Conservation (phyloP, 1,140 invertebrate genomes). For the Meloidogyne exigua region DNA sequence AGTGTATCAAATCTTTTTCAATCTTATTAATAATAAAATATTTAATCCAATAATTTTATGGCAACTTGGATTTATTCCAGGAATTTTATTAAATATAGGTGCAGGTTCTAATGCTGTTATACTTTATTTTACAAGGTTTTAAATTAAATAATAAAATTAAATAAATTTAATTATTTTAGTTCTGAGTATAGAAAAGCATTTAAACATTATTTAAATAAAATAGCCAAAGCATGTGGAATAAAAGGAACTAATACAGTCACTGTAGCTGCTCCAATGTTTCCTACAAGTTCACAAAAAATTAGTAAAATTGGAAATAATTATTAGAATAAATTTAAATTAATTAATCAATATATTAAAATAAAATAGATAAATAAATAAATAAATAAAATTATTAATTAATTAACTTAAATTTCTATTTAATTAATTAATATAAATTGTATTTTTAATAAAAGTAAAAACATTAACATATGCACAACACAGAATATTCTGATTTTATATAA, state of each 20-base stretch:
- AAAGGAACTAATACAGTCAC: neutral
- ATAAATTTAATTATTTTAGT: neutral
- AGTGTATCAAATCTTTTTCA: conserved; percentile 13
- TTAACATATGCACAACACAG: no score
- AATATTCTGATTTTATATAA: no score
- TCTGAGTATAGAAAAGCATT: neutral
- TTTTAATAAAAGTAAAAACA: no score
- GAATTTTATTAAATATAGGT: conserved; percentile 13
- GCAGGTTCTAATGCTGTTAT: conserved; percentile 13
- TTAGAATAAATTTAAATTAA: neutral
- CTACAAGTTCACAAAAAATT: neutral
- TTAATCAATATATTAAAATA: no score
- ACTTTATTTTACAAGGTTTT: conserved; percentile 17
- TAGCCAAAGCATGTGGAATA: neutral
- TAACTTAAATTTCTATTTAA: no score
- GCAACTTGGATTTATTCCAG: conserved; percentile 18
- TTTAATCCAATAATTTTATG: neutral
- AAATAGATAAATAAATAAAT: no score
- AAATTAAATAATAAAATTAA: neutral
- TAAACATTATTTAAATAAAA: neutral
- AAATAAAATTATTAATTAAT: no score
- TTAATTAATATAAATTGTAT: no score
- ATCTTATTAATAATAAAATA: neutral
- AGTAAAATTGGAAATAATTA: neutral
- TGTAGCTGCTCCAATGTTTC: neutral